Evolutionary conservation across 2,888 invertebrate species (phyloP).

Genomic region (Endotricha flammealis): DNA sequence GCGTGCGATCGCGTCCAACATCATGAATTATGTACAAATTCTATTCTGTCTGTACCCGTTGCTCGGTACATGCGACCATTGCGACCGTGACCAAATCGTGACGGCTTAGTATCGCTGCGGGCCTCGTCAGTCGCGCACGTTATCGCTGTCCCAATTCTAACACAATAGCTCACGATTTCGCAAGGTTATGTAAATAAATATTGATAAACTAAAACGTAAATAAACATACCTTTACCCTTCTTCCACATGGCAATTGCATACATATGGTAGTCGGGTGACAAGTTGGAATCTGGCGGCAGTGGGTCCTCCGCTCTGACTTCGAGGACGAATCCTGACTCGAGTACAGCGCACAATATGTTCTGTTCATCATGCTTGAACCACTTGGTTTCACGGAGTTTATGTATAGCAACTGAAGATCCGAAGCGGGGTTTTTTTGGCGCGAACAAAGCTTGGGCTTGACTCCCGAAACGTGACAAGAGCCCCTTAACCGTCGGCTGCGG

Average conservation of each 20-base stretch:
- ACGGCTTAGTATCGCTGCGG: constrained; percentile 46
- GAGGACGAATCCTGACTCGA: constrained; percentile 85
- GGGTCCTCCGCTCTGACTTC: constrained; percentile 78
- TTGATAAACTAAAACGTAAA: not conserved
- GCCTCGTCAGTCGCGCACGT: constrained; percentile 36
- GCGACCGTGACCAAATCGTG: constrained; percentile 39
- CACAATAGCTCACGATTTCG: constrained; percentile 27
- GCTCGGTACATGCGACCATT: constrained; percentile 39
- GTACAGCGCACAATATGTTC: constrained; percentile 83
- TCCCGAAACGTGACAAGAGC: constrained; percentile 74
- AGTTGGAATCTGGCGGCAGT: constrained; percentile 59
- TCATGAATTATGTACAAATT: constrained; percentile 59
- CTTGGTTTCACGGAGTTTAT: constrained; percentile 84
- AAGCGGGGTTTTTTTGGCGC: constrained; percentile 75
- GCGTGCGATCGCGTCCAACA: constrained; percentile 20
- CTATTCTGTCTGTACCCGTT: constrained; percentile 40
- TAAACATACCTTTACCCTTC: constrained; percentile 81
- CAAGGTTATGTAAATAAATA: constrained; percentile 15
- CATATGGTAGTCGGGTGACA: constrained; percentile 77
- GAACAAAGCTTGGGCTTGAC: constrained; percentile 74
- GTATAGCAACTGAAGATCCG: constrained; percentile 83
- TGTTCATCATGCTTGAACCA: constrained; percentile 86
- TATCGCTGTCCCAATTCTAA: constrained; percentile 33
- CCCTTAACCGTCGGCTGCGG: constrained; percentile 72
- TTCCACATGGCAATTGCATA: constrained; percentile 85